Conservation (phyloP, 2,888 invertebrate genomes). For the Pandemis heparana region DNA sequence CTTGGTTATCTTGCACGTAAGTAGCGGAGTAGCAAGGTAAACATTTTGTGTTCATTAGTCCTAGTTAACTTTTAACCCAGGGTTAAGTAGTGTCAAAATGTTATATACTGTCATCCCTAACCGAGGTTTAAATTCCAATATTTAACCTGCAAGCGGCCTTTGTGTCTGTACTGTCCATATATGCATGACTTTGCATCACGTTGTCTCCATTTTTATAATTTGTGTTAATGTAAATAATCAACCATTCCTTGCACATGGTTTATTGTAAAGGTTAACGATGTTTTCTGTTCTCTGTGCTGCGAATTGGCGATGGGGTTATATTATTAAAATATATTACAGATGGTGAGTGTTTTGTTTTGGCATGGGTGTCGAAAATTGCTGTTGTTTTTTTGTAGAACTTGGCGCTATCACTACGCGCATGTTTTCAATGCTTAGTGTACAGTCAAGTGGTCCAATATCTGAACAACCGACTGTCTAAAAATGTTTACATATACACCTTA, state of each 20-base stretch:
- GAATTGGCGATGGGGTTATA: conserved; percentile 59
- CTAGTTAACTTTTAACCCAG: too few species aligned
- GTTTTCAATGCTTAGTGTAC: conserved; percentile 20
- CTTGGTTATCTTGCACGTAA: too few species aligned
- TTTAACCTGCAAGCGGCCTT: not conserved
- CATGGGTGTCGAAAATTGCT: conserved; percentile 49
- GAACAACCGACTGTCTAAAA: too few species aligned
- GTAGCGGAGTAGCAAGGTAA: too few species aligned
- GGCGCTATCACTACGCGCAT: conserved; percentile 24
- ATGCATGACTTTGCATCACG: not conserved
- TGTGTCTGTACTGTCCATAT: not conserved
- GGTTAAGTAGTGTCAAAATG: too few species aligned
- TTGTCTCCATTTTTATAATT: not conserved
- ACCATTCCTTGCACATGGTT: not conserved
- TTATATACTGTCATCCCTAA: too few species aligned
- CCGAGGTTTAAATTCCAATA: too few species aligned
- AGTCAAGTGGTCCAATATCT: too few species aligned
- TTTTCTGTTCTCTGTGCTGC: conserved; percentile 66
- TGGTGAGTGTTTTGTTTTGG: conserved; percentile 64
- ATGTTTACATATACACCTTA: too few species aligned
- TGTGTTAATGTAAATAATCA: not conserved
- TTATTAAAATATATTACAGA: conserved; percentile 59
- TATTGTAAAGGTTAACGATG: conserved; percentile 33
- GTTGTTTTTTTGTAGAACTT: conserved; percentile 6
- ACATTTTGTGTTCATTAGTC: too few species aligned